Percentiles rank a stretch among this genome's conserved stretches.
Conservation (phyloP, 2,113 vertebrate genomes). For the Leptobrachium leishanense region DNA sequence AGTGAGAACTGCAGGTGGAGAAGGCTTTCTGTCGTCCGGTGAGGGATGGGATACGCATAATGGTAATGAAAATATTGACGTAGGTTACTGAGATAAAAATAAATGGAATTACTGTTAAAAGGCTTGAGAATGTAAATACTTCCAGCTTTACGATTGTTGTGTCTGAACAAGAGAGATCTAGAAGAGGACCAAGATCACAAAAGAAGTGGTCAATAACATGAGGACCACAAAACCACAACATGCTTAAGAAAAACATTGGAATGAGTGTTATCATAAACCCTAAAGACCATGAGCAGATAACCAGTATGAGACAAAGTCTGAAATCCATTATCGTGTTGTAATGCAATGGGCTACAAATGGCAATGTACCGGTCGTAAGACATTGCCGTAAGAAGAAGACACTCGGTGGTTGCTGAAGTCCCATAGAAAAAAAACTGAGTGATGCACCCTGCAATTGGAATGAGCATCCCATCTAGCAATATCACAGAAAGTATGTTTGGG, state of each 20-base stretch:
- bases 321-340: constrained; percentile 48
- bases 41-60: constrained; percentile 33
- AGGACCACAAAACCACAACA: constrained; percentile 52
- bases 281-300: constrained; percentile 18
- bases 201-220: constrained; percentile 54
- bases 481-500: constrained; percentile 3
- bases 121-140: constrained; percentile 10
- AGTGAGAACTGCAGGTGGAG: constrained; percentile 38
- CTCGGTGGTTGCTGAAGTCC: constrained; percentile 36
- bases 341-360: constrained; percentile 52
- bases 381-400: constrained; percentile 51
- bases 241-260: constrained; percentile 49
- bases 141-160: constrained; percentile 28
- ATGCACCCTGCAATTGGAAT: constrained; percentile 15
- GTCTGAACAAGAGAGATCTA: constrained; percentile 50
- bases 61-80: constrained; percentile 12
- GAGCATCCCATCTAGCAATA: not conserved
- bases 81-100: constrained; percentile 34
- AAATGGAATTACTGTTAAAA: constrained; percentile 24
- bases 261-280: constrained; percentile 40
- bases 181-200: constrained; percentile 51
- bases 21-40: constrained; percentile 37
- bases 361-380: constrained; percentile 54
- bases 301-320: not conserved
- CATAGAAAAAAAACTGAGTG: constrained; percentile 19